Percentiles rank a stretch among this genome's conserved stretches.
These are phyloP conservation scores for Carollia perspicillata DNA, from an alignment of 2,113 vertebrate genomes.

Conservation along the genomic window DNA sequence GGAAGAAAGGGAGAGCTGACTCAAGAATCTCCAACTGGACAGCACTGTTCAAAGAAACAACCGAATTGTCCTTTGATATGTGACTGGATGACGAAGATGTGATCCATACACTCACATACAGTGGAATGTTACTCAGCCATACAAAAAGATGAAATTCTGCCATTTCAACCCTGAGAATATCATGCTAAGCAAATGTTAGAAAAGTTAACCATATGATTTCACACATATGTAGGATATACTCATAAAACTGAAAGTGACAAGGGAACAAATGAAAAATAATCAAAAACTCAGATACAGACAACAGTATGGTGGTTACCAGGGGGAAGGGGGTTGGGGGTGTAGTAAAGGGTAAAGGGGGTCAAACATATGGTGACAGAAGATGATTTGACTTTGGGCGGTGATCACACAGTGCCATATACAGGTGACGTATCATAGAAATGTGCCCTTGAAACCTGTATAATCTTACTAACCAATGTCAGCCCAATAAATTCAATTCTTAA, in stretches of 20 bases:
- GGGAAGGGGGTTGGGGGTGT: background rate
- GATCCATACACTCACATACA: background rate
- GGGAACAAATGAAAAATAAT: background rate
- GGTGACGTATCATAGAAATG: background rate
- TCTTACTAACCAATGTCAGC: background rate
- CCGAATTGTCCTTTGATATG: background rate
- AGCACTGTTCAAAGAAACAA: background rate
- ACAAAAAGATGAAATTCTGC: background rate
- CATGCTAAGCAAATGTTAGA: background rate
- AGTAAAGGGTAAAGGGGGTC: background rate
- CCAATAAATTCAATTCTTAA: background rate
- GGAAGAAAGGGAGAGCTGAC: background rate
- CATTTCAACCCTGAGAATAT: background rate
- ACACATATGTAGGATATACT: background rate
- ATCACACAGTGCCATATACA: background rate
- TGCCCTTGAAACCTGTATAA: background rate
- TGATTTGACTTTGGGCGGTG: background rate
- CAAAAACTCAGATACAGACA: background rate
- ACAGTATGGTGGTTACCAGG: background rate
- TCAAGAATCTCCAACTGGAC: background rate
- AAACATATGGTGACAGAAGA: background rate
- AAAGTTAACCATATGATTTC: background rate
- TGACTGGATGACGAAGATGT: background rate
- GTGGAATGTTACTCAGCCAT: background rate
- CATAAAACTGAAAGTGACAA: background rate